Base-by-base conservation (phyloP, 2,888 invertebrate species). In the Laspeyria flexula region DNA sequence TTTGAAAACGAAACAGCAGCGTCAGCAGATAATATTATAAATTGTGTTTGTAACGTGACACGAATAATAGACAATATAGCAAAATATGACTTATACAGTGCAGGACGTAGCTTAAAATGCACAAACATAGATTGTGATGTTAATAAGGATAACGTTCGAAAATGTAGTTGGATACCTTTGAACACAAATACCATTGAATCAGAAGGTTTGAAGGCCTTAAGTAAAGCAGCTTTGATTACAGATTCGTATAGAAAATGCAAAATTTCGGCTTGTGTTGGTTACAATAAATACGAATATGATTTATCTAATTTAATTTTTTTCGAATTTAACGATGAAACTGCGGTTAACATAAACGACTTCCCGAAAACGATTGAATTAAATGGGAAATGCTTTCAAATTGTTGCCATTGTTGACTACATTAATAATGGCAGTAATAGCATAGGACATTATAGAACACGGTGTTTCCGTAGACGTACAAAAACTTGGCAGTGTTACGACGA, bases 81-180 rank as follows among this genome's bases (percentile, higher is more conserved):
- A 51, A 51, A 41, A 42, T 51, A 51, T 51, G 51, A 42, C 42
- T 45, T 51, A 45, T 51, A 51, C 42, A 51, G 51, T 45, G 51
- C 51, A 38, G 42, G 45, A 38, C 41, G 51, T 42, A 42, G 42
- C 37, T 45, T 51, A 33, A 41, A 45, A 45, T 51, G 51, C 41
- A 45, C 45, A 42, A 45, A 45, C 41, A 45, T 45, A 35, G 42
- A 25, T 7, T 25, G 25, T 25, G 25, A 25, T 6, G 9, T 25
- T 7, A 25, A 25, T 25, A 25, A 25, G 40, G 40, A 18, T 39
- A 34, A 40, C 27, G 40, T 33, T 27, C 31, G 33, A 27, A 52
- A 52, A 46, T 52, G 52, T 42, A 52, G 52, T 52, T 52, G 52
- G 52, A 45, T 46, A 38, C 51, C 51, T 42, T 42, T 52, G 46